Percentiles rank a stretch among this genome's conserved stretches.
Evolutionary conservation across 2,113 vertebrate genomes (phyloP).

Genomic region (Tachuris rubrigastra): DNA sequence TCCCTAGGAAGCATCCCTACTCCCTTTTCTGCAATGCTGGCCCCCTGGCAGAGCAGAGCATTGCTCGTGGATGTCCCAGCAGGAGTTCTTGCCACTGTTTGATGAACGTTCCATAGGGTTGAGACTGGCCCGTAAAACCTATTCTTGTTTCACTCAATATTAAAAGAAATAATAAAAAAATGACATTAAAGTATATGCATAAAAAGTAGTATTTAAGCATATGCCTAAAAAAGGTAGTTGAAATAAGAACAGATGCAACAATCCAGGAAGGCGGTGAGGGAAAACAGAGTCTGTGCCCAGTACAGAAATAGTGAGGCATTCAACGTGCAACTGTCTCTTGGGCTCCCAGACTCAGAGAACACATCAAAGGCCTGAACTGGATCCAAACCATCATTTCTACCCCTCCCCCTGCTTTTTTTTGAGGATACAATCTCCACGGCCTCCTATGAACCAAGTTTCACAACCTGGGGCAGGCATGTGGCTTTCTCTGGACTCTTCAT

Average conservation of each 20-base stretch:
- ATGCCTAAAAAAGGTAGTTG: neutral
- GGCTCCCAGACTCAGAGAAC: neutral
- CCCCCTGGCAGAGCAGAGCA: neutral
- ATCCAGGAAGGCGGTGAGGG: neutral
- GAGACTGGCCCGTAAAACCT: neutral
- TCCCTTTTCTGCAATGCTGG: neutral
- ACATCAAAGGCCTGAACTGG: conserved; percentile 26
- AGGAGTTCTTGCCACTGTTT: neutral
- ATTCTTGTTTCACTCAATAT: neutral
- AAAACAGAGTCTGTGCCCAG: neutral
- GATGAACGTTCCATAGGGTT: neutral
- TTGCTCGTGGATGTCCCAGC: neutral
- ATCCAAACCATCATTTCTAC: neutral
- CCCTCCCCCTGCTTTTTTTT: neutral
- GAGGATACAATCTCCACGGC: neutral
- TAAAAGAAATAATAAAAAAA: neutral
- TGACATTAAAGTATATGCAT: neutral
- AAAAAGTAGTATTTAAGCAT: neutral
- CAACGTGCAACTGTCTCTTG: neutral
- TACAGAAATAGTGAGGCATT: conserved; percentile 3
- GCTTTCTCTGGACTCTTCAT: neutral
- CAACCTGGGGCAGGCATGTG: neutral
- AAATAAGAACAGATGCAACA: neutral
- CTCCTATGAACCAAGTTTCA: neutral
- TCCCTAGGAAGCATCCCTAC: neutral